These are phyloP conservation scores for Mesochorus sp. DNA, from an alignment of 2,888 invertebrate species.

Conservation along the genomic window DNA sequence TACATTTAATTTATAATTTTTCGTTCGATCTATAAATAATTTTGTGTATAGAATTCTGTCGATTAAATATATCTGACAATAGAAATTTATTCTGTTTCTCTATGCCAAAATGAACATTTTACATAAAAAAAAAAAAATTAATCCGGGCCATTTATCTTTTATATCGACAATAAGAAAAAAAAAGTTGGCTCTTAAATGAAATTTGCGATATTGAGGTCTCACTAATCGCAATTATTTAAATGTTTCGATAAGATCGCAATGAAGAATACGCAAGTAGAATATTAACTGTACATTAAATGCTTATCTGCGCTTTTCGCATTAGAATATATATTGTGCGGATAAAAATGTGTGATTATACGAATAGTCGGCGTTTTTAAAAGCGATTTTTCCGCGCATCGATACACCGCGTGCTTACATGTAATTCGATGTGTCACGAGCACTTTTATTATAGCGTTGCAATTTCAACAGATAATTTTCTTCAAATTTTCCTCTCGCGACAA, in stretches of 20 bases:
- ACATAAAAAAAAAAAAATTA: no score
- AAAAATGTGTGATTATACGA: neutral
- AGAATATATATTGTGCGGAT: neutral
- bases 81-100: no score
- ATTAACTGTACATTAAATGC: constrained; percentile 7
- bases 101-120: no score
- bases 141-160: no score
- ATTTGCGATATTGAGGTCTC: no score
- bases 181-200: no score
- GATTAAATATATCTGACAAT: no score
- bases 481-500: neutral
- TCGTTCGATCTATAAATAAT: no score
- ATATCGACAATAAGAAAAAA: neutral
- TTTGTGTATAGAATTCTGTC: no score
- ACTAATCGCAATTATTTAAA: no score
- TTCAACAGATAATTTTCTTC: constrained; percentile 21
- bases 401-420: neutral
- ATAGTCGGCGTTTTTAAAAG: neutral
- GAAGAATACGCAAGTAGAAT: constrained; percentile 23
- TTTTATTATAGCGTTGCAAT: neutral
- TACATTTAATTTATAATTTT: no score
- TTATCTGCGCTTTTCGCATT: neutral
- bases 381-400: neutral
- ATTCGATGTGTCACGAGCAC: constrained; percentile 1
- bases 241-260: constrained; percentile 38